phyloP scores from a whole-genome alignment of 2,113 vertebrate genomes.

The Notechis scutatus region DNA sequence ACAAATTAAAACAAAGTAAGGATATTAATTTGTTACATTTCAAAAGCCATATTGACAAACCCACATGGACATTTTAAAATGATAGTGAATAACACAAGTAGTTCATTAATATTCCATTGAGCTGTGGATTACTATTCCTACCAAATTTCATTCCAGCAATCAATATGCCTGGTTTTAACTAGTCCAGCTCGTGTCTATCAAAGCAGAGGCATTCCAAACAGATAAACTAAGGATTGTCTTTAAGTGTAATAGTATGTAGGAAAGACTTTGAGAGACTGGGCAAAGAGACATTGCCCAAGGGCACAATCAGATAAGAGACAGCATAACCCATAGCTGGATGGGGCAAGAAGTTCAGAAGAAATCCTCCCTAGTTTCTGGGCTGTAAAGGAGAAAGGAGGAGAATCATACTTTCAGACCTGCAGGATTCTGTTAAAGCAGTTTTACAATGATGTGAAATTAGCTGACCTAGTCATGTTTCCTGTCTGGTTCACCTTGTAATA shows the following conservation, averaged over 20 bases:
- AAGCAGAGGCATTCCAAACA: conserved; percentile 47
- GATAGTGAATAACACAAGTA: conserved; percentile 52
- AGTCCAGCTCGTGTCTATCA: conserved; percentile 55
- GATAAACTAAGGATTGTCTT: conserved; percentile 33
- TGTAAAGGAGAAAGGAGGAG: too few relatives aligned
- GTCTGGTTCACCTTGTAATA: background rate
- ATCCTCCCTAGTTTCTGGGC: too few relatives aligned
- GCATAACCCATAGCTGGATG: background rate
- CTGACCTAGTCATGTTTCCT: too few relatives aligned
- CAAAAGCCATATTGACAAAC: conserved; percentile 65
- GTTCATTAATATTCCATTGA: conserved; percentile 54
- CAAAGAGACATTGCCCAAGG: too few relatives aligned
- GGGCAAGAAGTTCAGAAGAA: background rate
- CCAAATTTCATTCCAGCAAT: conserved; percentile 55
- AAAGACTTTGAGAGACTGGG: too few relatives aligned
- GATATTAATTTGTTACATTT: conserved; percentile 72
- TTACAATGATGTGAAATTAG: too few relatives aligned
- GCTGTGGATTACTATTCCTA: conserved; percentile 39
- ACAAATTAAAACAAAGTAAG: conserved; percentile 71
- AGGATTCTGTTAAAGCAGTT: too few relatives aligned
- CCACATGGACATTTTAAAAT: conserved; percentile 63
- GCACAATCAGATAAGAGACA: too few relatives aligned
- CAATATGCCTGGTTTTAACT: conserved; percentile 40
- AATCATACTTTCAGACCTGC: too few relatives aligned
- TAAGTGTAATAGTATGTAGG: background rate